Percentiles rank a stretch among this genome's conserved stretches.
Evolutionary conservation across 2,888 invertebrate species (phyloP).

Genomic region (Toxonevra muliebris): DNA sequence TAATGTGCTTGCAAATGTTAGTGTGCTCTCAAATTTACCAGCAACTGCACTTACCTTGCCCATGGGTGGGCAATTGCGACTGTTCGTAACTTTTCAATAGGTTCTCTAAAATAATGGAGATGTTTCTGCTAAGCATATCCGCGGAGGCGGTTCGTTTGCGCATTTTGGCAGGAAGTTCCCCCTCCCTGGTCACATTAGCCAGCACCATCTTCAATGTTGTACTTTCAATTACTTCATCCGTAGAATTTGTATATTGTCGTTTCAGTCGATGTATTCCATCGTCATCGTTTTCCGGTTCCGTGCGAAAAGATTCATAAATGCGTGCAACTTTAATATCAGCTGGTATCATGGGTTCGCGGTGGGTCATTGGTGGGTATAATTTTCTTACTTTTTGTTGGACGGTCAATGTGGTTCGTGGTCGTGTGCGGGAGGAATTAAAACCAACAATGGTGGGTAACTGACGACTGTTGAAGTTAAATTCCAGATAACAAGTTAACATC

Average conservation of each 20-base stretch:
- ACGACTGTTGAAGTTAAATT: too few species aligned
- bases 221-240: conserved; percentile 28
- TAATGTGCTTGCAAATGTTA: background rate
- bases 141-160: conserved; percentile 69
- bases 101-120: conserved; percentile 85
- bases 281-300: conserved; percentile 29
- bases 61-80: conserved; percentile 88
- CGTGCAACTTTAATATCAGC: conserved; percentile 55
- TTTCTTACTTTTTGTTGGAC: background rate
- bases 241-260: conserved; percentile 20
- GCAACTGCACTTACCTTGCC: conserved; percentile 72
- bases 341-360: conserved; percentile 46
- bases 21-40: too few species aligned
- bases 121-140: conserved; percentile 83
- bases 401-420: background rate
- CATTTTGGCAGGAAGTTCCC: conserved; percentile 27
- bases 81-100: conserved; percentile 90
- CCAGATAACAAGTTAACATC: too few species aligned
- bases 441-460: too few species aligned
- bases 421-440: too few species aligned
- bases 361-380: conserved; percentile 34
- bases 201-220: conserved; percentile 14
- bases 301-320: conserved; percentile 58
- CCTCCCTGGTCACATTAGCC: background rate
- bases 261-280: conserved; percentile 20